Conservation (phyloP, 2,888 invertebrate genomes). For the Mellilla xanthometata region DNA sequence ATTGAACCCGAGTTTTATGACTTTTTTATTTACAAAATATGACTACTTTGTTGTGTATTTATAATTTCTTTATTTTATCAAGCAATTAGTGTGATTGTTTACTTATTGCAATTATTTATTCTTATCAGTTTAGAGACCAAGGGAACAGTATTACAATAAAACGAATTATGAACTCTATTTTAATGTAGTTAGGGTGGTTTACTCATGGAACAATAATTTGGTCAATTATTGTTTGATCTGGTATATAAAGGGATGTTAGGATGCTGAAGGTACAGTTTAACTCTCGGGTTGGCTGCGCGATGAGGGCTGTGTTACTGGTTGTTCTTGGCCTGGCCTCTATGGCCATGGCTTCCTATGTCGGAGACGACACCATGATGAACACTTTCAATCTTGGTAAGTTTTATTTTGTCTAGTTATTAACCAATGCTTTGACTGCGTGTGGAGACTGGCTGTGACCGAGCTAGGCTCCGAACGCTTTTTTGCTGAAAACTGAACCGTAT, state of each 20-base stretch:
- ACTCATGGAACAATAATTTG: too few relatives aligned
- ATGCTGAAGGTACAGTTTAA: conserved; percentile 49
- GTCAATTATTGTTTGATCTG: background rate
- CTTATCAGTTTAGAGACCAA: conserved; percentile 3
- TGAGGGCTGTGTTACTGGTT: conserved; percentile 57
- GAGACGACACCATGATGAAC: conserved; percentile 39
- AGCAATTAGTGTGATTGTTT: conserved; percentile 6
- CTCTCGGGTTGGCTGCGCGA: conserved; percentile 55
- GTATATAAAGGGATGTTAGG: conserved; percentile 45
- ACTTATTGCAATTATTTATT: conserved; percentile 11
- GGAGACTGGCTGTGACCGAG: too few relatives aligned
- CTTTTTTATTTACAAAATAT: conserved; percentile 1
- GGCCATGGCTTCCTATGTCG: conserved; percentile 56
- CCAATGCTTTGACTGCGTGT: too few relatives aligned
- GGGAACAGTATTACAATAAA: too few relatives aligned
- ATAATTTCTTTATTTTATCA: conserved; percentile 18
- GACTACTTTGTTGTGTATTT: conserved; percentile 9
- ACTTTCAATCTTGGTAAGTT: conserved; percentile 47
- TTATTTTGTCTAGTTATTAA: too few relatives aligned
- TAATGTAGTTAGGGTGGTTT: too few relatives aligned
- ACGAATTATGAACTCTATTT: too few relatives aligned
- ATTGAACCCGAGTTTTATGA: conserved; percentile 2
- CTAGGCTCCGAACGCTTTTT: too few relatives aligned
- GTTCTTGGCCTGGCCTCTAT: conserved; percentile 59
- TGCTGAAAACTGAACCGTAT: too few relatives aligned